A percentile compares a stretch with the other conserved stretches of the same genome.
Conservation (phyloP, 2,888 invertebrate species). For the Lagria hirta region DNA sequence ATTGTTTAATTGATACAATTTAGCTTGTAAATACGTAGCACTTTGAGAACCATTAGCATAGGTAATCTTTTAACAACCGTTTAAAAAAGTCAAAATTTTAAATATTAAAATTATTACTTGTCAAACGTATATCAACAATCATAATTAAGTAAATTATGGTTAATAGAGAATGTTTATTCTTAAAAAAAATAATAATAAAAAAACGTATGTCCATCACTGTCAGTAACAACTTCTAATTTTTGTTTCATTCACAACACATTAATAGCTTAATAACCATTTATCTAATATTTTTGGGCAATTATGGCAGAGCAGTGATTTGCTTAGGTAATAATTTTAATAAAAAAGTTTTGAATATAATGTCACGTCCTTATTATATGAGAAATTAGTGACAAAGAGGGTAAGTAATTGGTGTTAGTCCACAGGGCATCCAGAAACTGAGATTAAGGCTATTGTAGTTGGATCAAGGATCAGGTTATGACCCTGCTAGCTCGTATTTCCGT, state of each 20-base stretch:
- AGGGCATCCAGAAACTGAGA: constrained; percentile 27
- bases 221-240: constrained; percentile 28
- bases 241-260: constrained; percentile 30
- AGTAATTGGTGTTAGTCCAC: constrained; percentile 38
- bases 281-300: constrained; percentile 27
- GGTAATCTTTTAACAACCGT: too few species aligned
- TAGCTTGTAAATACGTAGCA: too few species aligned
- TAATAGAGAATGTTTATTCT: constrained; percentile 20
- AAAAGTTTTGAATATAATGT: constrained; percentile 3
- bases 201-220: constrained; percentile 28
- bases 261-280: constrained; percentile 31
- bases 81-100: too few species aligned
- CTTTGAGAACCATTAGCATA: too few species aligned
- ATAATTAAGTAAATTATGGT: constrained; percentile 23
- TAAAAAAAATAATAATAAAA: constrained; percentile 17
- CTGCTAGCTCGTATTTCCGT: constrained; percentile 45
- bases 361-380: constrained; percentile 4
- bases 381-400: too few species aligned
- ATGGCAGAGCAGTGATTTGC: constrained; percentile 11
- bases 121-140: too few species aligned
- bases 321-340: constrained; percentile 12
- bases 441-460: constrained; percentile 39
- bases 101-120: too few species aligned
- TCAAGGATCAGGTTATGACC: constrained; percentile 53
- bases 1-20: too few species aligned